These are phyloP conservation scores for Pentamera pediparva DNA, from an alignment of 53 echinoderm and acorn worm species.

Conservation along the genomic window DNA sequence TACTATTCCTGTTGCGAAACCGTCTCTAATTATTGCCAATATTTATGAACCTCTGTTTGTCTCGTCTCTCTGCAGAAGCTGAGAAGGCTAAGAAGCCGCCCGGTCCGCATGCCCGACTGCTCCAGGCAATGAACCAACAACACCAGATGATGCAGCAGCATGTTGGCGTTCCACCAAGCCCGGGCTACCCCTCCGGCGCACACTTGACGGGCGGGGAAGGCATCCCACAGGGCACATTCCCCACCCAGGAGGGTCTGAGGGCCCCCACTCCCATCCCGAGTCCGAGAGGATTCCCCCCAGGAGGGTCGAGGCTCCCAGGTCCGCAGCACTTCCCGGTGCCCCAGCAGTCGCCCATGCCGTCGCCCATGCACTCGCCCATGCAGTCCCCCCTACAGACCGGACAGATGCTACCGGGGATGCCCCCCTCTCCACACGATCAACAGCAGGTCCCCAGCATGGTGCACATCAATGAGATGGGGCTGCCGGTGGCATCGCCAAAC, in stretches of 20 bases:
- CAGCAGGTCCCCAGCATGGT: constrained; percentile 19
- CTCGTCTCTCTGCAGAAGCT: constrained; percentile 54
- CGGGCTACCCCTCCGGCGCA: too few relatives aligned
- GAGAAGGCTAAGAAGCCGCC: constrained; percentile 90
- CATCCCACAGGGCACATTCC: background rate
- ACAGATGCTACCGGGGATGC: constrained; percentile 35
- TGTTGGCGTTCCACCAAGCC: background rate
- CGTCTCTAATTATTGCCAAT: too few relatives aligned
- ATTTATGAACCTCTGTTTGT: background rate
- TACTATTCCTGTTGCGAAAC: too few relatives aligned
- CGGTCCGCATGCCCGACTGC: constrained; percentile 89
- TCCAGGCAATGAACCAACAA: constrained; percentile 93
- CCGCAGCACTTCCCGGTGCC: constrained; percentile 34
- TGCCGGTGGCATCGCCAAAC: constrained; percentile 51
- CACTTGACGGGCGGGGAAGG: constrained; percentile 7
- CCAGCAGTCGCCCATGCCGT: constrained; percentile 25
- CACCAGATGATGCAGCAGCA: constrained; percentile 76
- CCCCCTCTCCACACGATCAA: constrained; percentile 32
- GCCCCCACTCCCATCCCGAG: background rate
- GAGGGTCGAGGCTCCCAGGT: constrained; percentile 41
- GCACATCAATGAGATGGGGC: constrained; percentile 12
- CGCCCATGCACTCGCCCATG: too few relatives aligned
- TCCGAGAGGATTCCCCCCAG: background rate
- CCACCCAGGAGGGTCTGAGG: background rate
- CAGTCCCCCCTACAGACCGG: background rate